Evolutionary conservation across 2,797 vertebrate species (phyloP).

Genomic region (Sebastes flavidus): DNA sequence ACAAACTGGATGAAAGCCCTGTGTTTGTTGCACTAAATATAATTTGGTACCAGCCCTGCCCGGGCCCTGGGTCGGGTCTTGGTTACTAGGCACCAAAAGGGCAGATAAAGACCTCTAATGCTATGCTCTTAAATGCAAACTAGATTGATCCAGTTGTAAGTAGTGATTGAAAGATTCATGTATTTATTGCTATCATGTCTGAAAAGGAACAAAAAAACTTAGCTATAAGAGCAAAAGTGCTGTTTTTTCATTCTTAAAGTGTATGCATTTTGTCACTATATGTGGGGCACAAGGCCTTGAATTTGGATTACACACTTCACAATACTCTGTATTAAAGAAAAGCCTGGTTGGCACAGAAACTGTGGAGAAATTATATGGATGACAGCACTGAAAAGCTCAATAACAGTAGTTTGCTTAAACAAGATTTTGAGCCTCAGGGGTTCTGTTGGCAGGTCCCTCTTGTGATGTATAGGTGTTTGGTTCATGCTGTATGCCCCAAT

Average conservation of each 20-base stretch:
- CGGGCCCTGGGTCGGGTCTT: background rate
- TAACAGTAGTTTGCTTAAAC: conserved; percentile 8
- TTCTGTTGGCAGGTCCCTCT: conserved; percentile 9
- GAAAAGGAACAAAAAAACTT: background rate
- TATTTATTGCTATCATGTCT: background rate
- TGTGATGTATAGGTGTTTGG: conserved; percentile 21
- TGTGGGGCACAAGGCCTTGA: background rate
- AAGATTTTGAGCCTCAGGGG: background rate
- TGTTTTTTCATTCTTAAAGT: background rate
- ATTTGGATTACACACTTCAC: background rate
- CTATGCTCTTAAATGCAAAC: background rate
- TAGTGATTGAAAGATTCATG: background rate
- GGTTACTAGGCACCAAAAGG: background rate
- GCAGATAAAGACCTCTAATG: background rate
- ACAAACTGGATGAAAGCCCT: too few relatives aligned
- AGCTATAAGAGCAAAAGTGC: background rate
- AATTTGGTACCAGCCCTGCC: background rate
- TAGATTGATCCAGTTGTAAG: background rate
- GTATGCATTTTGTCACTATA: background rate
- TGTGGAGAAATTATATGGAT: conserved; percentile 7
- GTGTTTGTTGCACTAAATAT: background rate
- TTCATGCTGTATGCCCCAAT: background rate
- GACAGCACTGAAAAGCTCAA: conserved; percentile 13
- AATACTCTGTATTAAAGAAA: background rate
- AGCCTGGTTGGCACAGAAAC: background rate